Base-by-base conservation (phyloP, 1,140 invertebrate species). In the Calephelis nemesis region DNA sequence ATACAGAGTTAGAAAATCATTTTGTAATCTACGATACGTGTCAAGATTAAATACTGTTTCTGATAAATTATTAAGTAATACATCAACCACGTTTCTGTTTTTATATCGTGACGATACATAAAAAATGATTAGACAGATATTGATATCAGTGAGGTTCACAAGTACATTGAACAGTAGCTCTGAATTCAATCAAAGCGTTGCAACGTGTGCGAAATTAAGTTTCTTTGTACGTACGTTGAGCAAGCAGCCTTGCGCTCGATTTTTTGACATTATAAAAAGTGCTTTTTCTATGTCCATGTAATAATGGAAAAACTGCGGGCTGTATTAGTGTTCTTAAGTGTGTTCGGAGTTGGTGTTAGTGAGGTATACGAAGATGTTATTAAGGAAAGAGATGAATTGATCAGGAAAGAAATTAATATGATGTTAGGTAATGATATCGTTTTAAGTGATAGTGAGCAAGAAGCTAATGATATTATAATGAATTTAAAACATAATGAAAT, bases 371-470 rank as follows among this genome's bases (percentile, higher is more conserved):
- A 83, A 72, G 69, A 67, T 67, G 70, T 76, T 15, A 39, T 80
- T 10, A 50, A 76, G 47, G 76, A 85, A 74, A 82, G 90, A 76
- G 70, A 84, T n/a, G 49, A 71, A 30, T 68, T 92, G n/a, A 65
- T 92, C 10, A 47, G 81, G 63, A 74, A 75, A 63, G 89, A 88
- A 76, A 60, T 83, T 0, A 63, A 79, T 7, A 82, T 84, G 76
- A 87, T 87, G 81, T 30, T 30, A 30, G 30, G 30, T 30, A 30
- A 30, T 30, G 30, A 30, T 30, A 30, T 30, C 4, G 4, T 19
- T 91, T 77, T 96, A 0, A 93, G 78, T 70, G 77, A 87, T 1
- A 85, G 90, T 63, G 96, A 97, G 91, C 52, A 88, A 48, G 79
- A 78, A 47, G 95, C 93, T 0, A 96, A 97, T 75, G 78, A 93